These are phyloP conservation scores for Maconellicoccus hirsutus DNA, from an alignment of 1,140 invertebrate species.

Conservation along the genomic window DNA sequence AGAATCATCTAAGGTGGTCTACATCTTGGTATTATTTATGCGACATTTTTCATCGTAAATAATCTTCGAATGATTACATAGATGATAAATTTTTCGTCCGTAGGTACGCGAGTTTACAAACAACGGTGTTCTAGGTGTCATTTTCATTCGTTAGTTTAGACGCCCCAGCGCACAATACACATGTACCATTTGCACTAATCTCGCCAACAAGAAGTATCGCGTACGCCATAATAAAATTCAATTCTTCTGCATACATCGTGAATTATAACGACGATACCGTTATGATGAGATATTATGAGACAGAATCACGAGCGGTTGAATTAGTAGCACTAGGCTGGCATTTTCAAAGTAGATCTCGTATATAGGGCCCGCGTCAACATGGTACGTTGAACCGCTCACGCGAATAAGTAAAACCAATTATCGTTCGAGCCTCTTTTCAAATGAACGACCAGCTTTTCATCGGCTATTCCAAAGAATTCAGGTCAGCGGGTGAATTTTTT, in stretches of 20 bases:
- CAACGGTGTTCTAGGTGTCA: too few relatives aligned
- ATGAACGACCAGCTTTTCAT: neutral
- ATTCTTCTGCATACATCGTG: neutral
- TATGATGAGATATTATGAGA: conserved; percentile 4
- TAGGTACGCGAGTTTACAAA: too few relatives aligned
- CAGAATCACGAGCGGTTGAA: conserved; percentile 1
- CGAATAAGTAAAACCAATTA: neutral
- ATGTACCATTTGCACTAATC: too few relatives aligned
- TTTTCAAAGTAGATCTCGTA: neutral
- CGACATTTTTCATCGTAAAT: too few relatives aligned
- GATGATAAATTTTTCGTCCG: too few relatives aligned
- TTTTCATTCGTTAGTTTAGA: too few relatives aligned
- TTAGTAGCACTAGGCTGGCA: neutral
- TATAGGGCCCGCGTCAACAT: neutral
- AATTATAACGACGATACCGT: conserved; percentile 2
- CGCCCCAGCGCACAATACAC: too few relatives aligned
- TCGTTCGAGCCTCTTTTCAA: neutral
- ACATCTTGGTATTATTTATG: too few relatives aligned
- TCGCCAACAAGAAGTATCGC: too few relatives aligned
- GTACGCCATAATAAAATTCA: too few relatives aligned
- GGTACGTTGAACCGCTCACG: conserved; percentile 6
- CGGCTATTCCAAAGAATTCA: neutral
- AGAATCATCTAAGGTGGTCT: too few relatives aligned
- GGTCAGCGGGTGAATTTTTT: neutral
- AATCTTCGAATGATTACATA: too few relatives aligned